These are phyloP conservation scores for Linurgus olivaceus DNA, from an alignment of 2,797 vertebrate genomes.

Conservation along the genomic window DNA sequence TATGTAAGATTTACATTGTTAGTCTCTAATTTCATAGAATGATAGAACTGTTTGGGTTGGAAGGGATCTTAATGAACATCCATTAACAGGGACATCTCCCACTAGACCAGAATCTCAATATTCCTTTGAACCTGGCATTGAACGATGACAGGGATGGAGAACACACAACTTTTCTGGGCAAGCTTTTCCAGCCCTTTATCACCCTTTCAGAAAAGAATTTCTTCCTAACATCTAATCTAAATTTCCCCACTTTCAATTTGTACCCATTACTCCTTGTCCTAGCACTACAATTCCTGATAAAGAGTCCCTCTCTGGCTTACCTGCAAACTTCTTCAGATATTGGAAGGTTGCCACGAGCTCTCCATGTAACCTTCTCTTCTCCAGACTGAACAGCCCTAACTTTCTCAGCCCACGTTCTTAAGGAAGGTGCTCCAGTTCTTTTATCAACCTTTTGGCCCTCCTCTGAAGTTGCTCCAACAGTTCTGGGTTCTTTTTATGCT, in stretches of 20 bases:
- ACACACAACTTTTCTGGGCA: background rate
- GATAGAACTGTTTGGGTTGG: background rate
- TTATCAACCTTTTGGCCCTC: background rate
- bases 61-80: background rate
- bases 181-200: fast-evolving
- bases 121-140: background rate
- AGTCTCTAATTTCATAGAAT: background rate
- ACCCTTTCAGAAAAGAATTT: background rate
- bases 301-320: background rate
- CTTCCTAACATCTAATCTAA: background rate
- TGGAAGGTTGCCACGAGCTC: background rate
- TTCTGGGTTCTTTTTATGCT: background rate
- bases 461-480: background rate
- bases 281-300: background rate
- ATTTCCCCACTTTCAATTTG: background rate
- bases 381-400: background rate
- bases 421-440: background rate
- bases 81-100: background rate
- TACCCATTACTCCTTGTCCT: background rate
- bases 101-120: background rate
- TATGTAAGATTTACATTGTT: background rate
- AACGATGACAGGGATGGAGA: background rate
- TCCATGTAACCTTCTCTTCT: background rate
- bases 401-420: background rate
- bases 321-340: background rate